Base-by-base conservation (phyloP, 2,797 vertebrate species). In the Neostethus bicornis region DNA sequence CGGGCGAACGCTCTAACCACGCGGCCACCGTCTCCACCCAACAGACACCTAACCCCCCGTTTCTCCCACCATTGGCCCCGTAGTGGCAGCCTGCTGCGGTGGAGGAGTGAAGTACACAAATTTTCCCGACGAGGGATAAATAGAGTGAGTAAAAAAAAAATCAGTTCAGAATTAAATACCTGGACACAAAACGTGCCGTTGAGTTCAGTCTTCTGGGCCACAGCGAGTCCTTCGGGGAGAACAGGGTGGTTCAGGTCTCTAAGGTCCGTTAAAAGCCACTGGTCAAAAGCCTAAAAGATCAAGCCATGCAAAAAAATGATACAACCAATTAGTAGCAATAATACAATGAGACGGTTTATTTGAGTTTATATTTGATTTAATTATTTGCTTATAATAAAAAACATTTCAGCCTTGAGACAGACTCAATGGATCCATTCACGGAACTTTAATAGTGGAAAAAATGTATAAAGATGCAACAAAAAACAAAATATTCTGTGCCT, bases 211-310 rank as follows among this genome's bases (percentile, higher is more conserved):
- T 95, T 96, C 45, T 91, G 88, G 28, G 81, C 77, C 75, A 89
- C 86, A 58, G 90, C 82, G 42, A 97, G 84, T 7, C 89, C 85
- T 37, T 80, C 85, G n/a, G 97, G 97, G 23, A 99, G 92, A 80
- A 96, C 34, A 2, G 93, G 90, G 62, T 92, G 66, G 57, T 93
- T 93, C 73, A 99, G 87, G 83, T 96, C 95, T 79, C 94, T 92
- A 35, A 99, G 89, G 82, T 99, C 96, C 0, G 96, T 95, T 79
- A 96, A 85, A 57, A 98, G 91, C 97, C 97, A 99, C 56, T 99
- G 97, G 62, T 99, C 95, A 85, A 97, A 89, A 0, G 91, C 94
- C 76, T 91, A 41, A 25, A 64, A 61, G 34, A 14, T 52, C 17
- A 64, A 20, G 28, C 11, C 32, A 57, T 8, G 3, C 16, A 65